phyloP scores from a whole-genome alignment of 2,888 invertebrate species.

The Drosophila nr. medialis region DNA sequence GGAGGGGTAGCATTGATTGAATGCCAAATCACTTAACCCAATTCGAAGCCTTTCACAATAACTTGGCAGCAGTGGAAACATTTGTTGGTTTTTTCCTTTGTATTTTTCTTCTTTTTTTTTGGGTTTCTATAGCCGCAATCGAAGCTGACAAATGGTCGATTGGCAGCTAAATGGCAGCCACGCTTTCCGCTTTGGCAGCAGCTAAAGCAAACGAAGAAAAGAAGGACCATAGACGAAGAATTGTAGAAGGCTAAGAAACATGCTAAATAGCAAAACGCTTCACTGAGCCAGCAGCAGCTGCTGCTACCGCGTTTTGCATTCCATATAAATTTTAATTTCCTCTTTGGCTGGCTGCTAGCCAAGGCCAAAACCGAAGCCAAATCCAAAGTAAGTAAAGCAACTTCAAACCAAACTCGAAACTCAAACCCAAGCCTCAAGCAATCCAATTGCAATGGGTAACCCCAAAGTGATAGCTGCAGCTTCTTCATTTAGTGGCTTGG shows the following conservation, averaged over 20 bases:
- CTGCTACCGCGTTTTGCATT: constrained; percentile 54
- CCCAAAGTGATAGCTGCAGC: constrained; percentile 63
- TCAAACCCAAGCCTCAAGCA: constrained; percentile 17
- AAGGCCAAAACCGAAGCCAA: constrained; percentile 18
- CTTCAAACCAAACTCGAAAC: constrained; percentile 27
- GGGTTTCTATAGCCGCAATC: constrained; percentile 49
- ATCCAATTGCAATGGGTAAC: constrained; percentile 32
- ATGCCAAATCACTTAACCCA: constrained; percentile 78
- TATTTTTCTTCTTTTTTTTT: constrained; percentile 2
- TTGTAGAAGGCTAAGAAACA: constrained; percentile 47
- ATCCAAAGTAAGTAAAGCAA: constrained; percentile 43
- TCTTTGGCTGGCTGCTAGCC: constrained; percentile 61
- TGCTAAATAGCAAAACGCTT: constrained; percentile 68
- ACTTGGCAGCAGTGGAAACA: constrained; percentile 58
- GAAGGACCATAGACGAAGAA: constrained; percentile 17
- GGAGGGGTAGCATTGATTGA: constrained; percentile 56
- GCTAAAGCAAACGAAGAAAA: constrained; percentile 18
- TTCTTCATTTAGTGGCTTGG: constrained; percentile 45
- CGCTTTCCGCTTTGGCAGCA: constrained; percentile 66
- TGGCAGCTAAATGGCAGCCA: constrained; percentile 77
- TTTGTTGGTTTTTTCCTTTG: neutral
- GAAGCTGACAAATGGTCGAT: constrained; percentile 75
- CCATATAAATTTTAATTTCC: constrained; percentile 77
- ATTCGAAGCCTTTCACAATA: constrained; percentile 69
- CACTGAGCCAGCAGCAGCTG: constrained; percentile 49